A percentile compares a stretch with the other conserved stretches of the same genome.
phyloP scores from a whole-genome alignment of 2,888 invertebrate genomes.

The Lithophane ornitopus region DNA sequence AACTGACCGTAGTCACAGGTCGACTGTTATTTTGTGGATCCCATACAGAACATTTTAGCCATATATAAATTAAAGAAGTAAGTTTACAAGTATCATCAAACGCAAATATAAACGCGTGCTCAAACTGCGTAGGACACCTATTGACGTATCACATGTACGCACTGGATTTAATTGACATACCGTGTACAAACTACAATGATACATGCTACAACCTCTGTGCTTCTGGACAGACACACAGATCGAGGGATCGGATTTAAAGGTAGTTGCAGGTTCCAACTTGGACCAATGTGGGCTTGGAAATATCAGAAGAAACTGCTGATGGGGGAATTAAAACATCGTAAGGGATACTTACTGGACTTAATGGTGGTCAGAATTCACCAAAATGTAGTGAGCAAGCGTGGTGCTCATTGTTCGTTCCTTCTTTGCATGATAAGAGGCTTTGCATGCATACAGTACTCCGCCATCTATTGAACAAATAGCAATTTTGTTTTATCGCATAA shows the following conservation, averaged over 20 bases:
- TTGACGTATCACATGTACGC: conserved; percentile 13
- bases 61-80: not conserved
- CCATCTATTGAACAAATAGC: conserved; percentile 22
- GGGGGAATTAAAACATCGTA: too few species aligned
- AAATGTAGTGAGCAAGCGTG: not conserved
- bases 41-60: not conserved
- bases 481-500: conserved; percentile 35
- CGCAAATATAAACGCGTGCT: conserved; percentile 22
- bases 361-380: not conserved
- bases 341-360: not conserved
- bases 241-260: not conserved
- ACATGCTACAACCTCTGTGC: not conserved
- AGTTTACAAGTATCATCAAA: not conserved
- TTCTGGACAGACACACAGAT: not conserved
- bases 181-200: not conserved
- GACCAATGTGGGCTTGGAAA: not conserved
- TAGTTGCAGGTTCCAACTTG: too few species aligned
- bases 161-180: conserved; percentile 7
- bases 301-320: too few species aligned
- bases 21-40: not conserved
- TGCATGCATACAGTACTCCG: not conserved
- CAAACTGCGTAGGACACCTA: conserved; percentile 22
- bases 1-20: not conserved
- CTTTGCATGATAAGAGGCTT: not conserved
- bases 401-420: not conserved